Conservation (phyloP, 2,797 vertebrate genomes). For the Coluber constrictor region DNA sequence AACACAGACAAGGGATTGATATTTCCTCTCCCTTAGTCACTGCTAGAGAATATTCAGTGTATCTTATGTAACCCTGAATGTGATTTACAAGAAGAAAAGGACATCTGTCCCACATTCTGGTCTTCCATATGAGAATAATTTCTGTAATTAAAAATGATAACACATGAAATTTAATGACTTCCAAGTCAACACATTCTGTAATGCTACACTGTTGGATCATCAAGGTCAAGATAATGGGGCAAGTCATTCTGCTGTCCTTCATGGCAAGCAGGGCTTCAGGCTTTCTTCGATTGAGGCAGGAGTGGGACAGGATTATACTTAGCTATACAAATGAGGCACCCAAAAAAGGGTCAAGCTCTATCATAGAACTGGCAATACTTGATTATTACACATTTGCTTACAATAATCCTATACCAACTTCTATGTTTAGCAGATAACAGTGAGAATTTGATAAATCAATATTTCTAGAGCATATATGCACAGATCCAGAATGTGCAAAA, state of each 20-base stretch:
- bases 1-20: background rate
- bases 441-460: background rate
- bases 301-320: background rate
- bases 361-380: background rate
- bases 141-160: background rate
- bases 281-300: background rate
- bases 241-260: background rate
- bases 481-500: background rate
- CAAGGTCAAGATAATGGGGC: background rate
- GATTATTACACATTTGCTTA: background rate
- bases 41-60: background rate
- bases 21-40: background rate
- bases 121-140: background rate
- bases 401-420: background rate
- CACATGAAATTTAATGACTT: background rate
- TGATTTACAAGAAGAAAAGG: background rate
- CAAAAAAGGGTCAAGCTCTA: background rate
- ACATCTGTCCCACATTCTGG: background rate
- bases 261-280: background rate
- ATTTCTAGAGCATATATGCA: background rate
- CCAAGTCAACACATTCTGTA: background rate
- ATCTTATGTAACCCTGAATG: background rate
- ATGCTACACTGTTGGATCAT: background rate
- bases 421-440: background rate
- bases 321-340: background rate